Base-by-base conservation (phyloP, 2,888 invertebrate species). In the Thecophora atra region DNA sequence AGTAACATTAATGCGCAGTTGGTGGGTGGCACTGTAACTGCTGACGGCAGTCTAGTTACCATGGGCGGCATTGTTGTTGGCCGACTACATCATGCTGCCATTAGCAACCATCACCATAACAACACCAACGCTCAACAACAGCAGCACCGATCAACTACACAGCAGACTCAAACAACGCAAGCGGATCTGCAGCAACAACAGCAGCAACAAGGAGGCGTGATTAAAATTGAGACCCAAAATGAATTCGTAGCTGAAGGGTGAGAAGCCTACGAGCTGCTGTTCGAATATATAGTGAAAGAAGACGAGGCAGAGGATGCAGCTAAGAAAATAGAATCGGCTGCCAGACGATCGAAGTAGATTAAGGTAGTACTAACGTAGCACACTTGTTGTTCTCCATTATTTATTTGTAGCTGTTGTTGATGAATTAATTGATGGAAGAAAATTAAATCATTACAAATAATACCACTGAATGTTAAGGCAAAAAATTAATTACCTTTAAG, bases 21-120 rank as follows among this genome's bases (percentile, higher is more conserved):
- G 78, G 83, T 83, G 62, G 78, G 79, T 51, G 83, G 83, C 15
- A 81, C 83, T 47, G 83, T 83, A 0, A 83, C 83, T 11, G 80
- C 83, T 70, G 84, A 83, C 75, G 83, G 83, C 15, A 84, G 81
- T 70, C 81, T 83, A 73, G 84, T 83, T 65, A 83, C 83, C 69
- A 83, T 83, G 83, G 84, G 84, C 58, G 83, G 83, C 47, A 84
- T 83, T 69, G 84, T 83, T 24, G 83, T 83, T 44, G 83, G 83
- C 44, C 82, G 83, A 26, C 78, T 83, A 72, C 78, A 78, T 74
- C 77, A 77, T 47, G 78, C 78, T 37, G 73, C 78, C 26, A 71
- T 76, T 64, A 77, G 75, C 24, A 70, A 69, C 37, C 69, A 69
- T 26, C 44, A 69, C 28, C 44, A 47, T n/a, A 62, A 51, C 28